A percentile compares a stretch with the other conserved stretches of the same genome.
phyloP scores from a whole-genome alignment of 2,797 vertebrate species.

The Harpagifer antarcticus region DNA sequence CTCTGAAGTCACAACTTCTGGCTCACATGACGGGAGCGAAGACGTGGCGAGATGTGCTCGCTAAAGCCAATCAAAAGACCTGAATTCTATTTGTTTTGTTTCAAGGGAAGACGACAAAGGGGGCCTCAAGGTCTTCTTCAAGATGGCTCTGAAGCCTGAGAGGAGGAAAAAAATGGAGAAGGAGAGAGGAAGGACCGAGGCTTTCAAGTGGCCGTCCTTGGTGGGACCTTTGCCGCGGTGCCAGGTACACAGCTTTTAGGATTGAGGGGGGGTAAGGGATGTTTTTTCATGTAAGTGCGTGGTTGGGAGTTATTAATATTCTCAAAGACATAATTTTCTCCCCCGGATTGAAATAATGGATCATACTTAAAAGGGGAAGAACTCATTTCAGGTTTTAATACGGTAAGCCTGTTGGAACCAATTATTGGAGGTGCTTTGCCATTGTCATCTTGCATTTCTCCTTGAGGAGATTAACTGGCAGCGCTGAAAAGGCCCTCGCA shows the following conservation, averaged over 20 bases:
- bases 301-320: conserved; percentile 87
- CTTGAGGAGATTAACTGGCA: conserved; percentile 88
- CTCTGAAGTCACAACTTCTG: conserved; percentile 84
- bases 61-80: conserved; percentile 87
- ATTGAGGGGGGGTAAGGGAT: conserved; percentile 28
- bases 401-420: conserved; percentile 91
- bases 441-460: conserved; percentile 88
- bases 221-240: conserved; percentile 90
- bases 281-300: conserved; percentile 72
- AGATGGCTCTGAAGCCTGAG: conserved; percentile 89
- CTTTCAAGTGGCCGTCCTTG: conserved; percentile 92
- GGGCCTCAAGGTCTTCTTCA: conserved; percentile 95
- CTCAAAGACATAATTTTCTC: conserved; percentile 86
- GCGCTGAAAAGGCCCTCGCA: conserved; percentile 80
- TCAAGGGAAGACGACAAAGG: conserved; percentile 96
- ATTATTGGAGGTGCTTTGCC: conserved; percentile 90
- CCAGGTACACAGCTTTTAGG: conserved; percentile 90
- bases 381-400: conserved; percentile 91
- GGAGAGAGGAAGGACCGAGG: conserved; percentile 47
- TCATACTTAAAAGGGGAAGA: conserved; percentile 88
- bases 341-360: conserved; percentile 89
- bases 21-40: conserved; percentile 70
- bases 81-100: conserved; percentile 92
- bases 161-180: conserved; percentile 56
- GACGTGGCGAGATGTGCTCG: conserved; percentile 71